phyloP scores from a whole-genome alignment of 2,113 vertebrate genomes.

The Mustela nigripes region DNA sequence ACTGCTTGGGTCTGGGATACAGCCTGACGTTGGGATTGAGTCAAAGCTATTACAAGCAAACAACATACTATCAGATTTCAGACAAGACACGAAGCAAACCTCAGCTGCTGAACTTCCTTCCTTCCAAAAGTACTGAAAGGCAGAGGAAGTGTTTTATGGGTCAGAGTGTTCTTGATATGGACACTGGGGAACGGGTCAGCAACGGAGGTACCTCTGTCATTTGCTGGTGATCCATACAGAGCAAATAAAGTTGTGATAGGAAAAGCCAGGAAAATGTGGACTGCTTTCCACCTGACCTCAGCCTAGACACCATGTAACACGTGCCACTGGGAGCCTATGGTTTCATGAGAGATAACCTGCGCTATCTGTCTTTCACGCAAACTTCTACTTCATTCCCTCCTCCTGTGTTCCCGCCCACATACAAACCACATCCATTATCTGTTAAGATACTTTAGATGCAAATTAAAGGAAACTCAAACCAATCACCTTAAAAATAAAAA shows the following conservation, averaged over 20 bases:
- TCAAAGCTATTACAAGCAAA: neutral
- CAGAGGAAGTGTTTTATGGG: neutral
- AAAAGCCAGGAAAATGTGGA: neutral
- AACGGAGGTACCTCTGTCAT: neutral
- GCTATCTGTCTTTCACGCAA: neutral
- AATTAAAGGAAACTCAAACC: neutral
- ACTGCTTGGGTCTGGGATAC: neutral
- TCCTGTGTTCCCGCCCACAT: neutral
- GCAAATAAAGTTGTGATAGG: neutral
- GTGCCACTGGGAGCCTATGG: neutral
- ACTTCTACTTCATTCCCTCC: neutral
- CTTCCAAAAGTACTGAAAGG: constrained; percentile 1
- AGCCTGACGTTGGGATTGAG: neutral
- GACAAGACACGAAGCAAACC: neutral
- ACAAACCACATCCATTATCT: neutral
- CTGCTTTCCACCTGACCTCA: neutral
- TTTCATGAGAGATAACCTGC: neutral
- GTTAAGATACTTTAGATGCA: neutral
- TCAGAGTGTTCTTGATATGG: neutral
- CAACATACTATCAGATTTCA: neutral
- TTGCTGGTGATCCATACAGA: neutral
- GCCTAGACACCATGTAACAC: neutral
- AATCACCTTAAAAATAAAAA: neutral
- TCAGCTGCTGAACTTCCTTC: neutral
- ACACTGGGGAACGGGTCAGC: neutral